Evolutionary conservation across 2,888 invertebrate species (phyloP).

Genomic region (Volucella bombylans): DNA sequence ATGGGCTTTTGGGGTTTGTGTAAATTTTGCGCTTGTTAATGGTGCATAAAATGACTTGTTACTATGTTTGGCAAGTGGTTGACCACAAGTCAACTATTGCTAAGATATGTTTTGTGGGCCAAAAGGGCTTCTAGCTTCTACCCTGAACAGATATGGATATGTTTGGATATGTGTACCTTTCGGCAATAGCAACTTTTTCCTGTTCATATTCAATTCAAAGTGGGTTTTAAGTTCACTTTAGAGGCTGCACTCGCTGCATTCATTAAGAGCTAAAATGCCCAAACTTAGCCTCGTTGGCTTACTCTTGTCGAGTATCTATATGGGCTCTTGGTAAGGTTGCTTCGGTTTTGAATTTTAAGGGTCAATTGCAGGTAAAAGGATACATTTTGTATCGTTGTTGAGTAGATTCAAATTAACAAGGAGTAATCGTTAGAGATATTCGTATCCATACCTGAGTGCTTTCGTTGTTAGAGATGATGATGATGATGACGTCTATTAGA

Average conservation of each 20-base stretch:
- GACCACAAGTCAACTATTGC: constrained; percentile 74
- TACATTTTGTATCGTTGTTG: constrained; percentile 47
- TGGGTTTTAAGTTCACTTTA: constrained; percentile 58
- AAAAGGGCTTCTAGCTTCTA: constrained; percentile 76
- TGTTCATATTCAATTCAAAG: constrained; percentile 64
- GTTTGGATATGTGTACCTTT: constrained; percentile 12
- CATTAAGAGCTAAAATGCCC: constrained; percentile 46
- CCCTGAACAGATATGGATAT: background rate
- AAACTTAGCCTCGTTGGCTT: background rate
- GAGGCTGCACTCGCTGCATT: constrained; percentile 50
- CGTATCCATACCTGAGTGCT: constrained; percentile 40
- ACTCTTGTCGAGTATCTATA: background rate
- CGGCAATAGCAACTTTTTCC: constrained; percentile 36
- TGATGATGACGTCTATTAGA: constrained; percentile 51
- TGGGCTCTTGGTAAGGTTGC: background rate
- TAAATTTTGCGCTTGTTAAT: constrained; percentile 75
- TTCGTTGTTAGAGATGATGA: constrained; percentile 27
- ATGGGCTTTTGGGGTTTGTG: constrained; percentile 74
- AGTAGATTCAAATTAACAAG: constrained; percentile 70
- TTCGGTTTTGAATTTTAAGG: constrained; percentile 20
- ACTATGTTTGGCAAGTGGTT: constrained; percentile 75
- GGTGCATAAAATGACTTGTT: constrained; percentile 76
- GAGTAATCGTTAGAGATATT: constrained; percentile 64
- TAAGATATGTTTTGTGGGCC: constrained; percentile 69
- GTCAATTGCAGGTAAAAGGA: constrained; percentile 59